These are phyloP conservation scores for Accipiter virgatus DNA, from an alignment of 2,113 vertebrate species.

Conservation along the genomic window DNA sequence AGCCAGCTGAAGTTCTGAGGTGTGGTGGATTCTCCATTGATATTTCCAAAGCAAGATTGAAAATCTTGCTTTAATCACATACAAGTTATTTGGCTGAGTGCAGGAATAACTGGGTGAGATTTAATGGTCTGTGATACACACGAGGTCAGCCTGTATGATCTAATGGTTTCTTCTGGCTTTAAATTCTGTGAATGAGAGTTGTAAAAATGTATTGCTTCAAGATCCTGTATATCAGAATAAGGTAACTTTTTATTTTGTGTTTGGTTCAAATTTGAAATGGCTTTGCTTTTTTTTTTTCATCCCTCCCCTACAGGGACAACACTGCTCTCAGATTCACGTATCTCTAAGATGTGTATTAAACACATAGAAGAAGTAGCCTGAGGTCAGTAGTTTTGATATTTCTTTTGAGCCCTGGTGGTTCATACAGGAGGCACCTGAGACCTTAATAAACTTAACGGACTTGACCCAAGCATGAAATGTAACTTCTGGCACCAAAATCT, in stretches of 20 bases:
- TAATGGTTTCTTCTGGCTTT: background rate
- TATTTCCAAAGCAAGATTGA: background rate
- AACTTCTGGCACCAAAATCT: background rate
- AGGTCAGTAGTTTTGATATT: background rate
- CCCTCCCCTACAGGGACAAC: background rate
- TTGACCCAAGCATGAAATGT: background rate
- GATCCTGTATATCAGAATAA: background rate
- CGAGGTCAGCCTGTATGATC: background rate
- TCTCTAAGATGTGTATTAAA: constrained; percentile 4
- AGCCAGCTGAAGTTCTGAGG: background rate
- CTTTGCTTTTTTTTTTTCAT: background rate
- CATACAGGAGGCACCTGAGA: background rate
- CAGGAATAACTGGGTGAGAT: background rate
- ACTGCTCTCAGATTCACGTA: background rate
- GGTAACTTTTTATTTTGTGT: background rate
- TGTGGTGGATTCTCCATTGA: background rate
- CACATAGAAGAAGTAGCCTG: background rate
- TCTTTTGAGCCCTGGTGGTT: background rate
- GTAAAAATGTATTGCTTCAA: background rate
- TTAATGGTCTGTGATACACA: background rate
- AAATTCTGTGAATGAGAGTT: background rate
- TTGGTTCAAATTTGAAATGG: background rate
- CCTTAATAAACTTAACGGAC: background rate
- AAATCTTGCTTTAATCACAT: background rate
- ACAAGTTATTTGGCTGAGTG: background rate